Evolutionary conservation across 2,797 vertebrate genomes (phyloP).

Genomic region (Paratrypauchen microcephalus): DNA sequence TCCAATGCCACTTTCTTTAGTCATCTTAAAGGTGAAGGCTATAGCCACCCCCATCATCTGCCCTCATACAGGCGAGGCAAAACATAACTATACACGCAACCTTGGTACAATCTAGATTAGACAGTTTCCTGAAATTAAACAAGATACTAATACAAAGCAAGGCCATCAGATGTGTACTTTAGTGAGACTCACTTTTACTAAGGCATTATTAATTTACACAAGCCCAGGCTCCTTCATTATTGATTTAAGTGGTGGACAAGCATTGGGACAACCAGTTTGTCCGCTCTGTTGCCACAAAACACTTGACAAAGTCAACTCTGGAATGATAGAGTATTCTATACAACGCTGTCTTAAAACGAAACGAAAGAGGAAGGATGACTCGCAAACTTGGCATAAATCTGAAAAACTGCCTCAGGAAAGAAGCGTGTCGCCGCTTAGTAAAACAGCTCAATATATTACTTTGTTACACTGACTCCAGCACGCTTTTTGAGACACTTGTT

Average conservation of each 20-base stretch:
- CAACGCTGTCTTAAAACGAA: not conserved
- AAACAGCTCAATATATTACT: not conserved
- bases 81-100: conserved; percentile 2
- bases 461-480: not conserved
- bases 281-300: conserved; percentile 19
- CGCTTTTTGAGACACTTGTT: not conserved
- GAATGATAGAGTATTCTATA: not conserved
- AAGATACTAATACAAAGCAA: conserved; percentile 26
- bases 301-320: not conserved
- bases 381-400: not conserved
- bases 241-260: conserved; percentile 41
- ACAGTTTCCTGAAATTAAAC: conserved; percentile 41
- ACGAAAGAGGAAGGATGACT: conserved; percentile 38
- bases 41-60: conserved; percentile 15
- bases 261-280: conserved; percentile 16
- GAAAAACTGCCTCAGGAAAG: not conserved
- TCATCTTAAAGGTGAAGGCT: not conserved
- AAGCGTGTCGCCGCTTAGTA: not conserved
- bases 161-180: conserved; percentile 20
- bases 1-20: conserved; percentile 16
- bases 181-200: conserved; percentile 56
- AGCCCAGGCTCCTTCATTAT: conserved; percentile 39
- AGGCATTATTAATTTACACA: conserved; percentile 64
- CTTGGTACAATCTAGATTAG: conserved; percentile 10
- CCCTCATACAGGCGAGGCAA: conserved; percentile 13